Base-by-base conservation (phyloP, 2,888 invertebrate species). In the Thymelicus acteon region DNA sequence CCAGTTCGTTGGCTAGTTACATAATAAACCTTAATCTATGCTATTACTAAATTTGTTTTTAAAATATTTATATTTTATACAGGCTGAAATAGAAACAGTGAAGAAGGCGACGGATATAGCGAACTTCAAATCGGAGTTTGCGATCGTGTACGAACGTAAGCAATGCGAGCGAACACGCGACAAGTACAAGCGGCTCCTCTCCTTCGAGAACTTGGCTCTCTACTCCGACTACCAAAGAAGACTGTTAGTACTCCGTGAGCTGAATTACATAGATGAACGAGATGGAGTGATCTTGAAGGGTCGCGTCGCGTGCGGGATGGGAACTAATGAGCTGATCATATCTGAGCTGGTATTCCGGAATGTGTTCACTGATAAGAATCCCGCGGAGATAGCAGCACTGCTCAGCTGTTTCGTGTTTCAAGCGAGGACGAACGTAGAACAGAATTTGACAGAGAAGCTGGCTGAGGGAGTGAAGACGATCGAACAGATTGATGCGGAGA, bases 301-400 rank as follows among this genome's bases (percentile, higher is more conserved):
- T 78, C 76, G 92, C 60, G 93, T 93, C 0, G 93, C 93, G 0
- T 93, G 93, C 75, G 90, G 92, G 0, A 93, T 93, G 93, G 92
- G 93, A 0, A 93, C 93, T 78, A 97, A 97, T 81, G 99, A 98
- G 86, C 93, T 99, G 24, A 95, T 99, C 67, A 96, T 99, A 73
- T 99, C 99, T 0, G 99, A 99, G 86, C 91, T 99, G 60, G 97
- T 99, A 49, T 96, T 99, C 78, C 96, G 97, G 75, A 98, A 99
- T 86, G 96, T 97, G 66, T 95, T 99, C 76, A 97, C 97, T 0
- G 96, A 97, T 80, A 95, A 98, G 73, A 95, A 96, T 74, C 97
- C 98, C 0, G 96, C 97, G 0, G 99, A 99, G 91, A 98, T 99
- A 60, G 99, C 99, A 0, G 98, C 99, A 0, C 87, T 99, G 54